A percentile compares a stretch with the other conserved stretches of the same genome.
Conservation (phyloP, 1,140 invertebrate species). For the Drosophila auraria region DNA sequence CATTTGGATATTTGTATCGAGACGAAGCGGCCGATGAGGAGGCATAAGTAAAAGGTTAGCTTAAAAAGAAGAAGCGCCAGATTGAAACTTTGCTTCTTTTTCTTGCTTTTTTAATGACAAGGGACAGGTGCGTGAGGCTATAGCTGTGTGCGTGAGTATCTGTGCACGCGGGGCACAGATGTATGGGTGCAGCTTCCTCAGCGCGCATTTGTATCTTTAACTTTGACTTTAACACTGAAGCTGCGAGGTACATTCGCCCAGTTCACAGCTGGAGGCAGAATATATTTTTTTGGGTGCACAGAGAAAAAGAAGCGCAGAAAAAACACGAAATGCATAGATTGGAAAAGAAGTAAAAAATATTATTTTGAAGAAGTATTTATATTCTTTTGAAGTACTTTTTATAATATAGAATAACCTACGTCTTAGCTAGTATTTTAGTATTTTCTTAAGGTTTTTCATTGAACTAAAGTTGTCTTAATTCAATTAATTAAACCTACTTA, state of each 20-base stretch:
- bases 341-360: no score
- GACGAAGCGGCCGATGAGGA: background rate
- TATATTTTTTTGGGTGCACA: slow-evolving; percentile 1
- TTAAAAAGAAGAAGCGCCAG: slow-evolving; percentile 15
- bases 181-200: slow-evolving; percentile 21
- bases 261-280: slow-evolving; percentile 25
- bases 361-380: no score
- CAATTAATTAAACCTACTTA: no score
- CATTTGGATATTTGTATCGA: no score
- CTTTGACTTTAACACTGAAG: slow-evolving; percentile 9
- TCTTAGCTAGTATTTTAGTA: no score
- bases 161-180: background rate
- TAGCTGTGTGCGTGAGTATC: slow-evolving; percentile 13
- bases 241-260: slow-evolving; percentile 13
- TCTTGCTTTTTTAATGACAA: slow-evolving; percentile 42
- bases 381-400: no score
- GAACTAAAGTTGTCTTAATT: no score
- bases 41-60: slow-evolving; percentile 34
- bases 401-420: no score
- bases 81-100: slow-evolving; percentile 39
- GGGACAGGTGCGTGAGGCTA: slow-evolving; percentile 42
- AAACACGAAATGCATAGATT: no score
- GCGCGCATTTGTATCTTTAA: slow-evolving; percentile 10
- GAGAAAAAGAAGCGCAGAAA: background rate
- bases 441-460: no score